Conservation (phyloP, 2,888 invertebrate genomes). For the Pterobdella sp. region DNA sequence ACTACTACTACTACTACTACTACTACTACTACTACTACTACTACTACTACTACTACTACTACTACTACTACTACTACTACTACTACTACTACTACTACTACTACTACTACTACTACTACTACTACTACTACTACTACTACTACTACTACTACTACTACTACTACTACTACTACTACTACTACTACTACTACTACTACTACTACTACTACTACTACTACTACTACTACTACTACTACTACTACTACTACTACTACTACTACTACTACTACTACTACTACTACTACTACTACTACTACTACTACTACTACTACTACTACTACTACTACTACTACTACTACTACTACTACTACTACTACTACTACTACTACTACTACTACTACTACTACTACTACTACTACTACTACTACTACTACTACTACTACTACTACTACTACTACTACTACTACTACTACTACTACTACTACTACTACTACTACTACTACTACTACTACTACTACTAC, state of each 20-base stretch:
- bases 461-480: slow-evolving; percentile 23
- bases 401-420: slow-evolving; percentile 21
- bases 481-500: slow-evolving; percentile 22
- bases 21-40: slow-evolving; percentile 32
- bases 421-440: slow-evolving; percentile 23
- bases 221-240: slow-evolving; percentile 29
- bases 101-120: slow-evolving; percentile 21
- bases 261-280: slow-evolving; percentile 28
- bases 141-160: slow-evolving; percentile 23
- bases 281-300: slow-evolving; percentile 28
- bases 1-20: slow-evolving; percentile 27
- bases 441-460: slow-evolving; percentile 23
- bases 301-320: slow-evolving; percentile 30
- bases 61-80: slow-evolving; percentile 30
- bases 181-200: slow-evolving; percentile 31
- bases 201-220: slow-evolving; percentile 31
- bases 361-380: slow-evolving; percentile 24
- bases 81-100: slow-evolving; percentile 30
- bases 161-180: slow-evolving; percentile 30
- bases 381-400: slow-evolving; percentile 23
- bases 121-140: slow-evolving; percentile 23
- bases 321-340: slow-evolving; percentile 29
- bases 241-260: slow-evolving; percentile 29
- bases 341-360: slow-evolving; percentile 29
- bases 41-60: slow-evolving; percentile 22